Base-by-base conservation (phyloP, 92 coral and sea anemone species). In the Palythoa grandis region DNA sequence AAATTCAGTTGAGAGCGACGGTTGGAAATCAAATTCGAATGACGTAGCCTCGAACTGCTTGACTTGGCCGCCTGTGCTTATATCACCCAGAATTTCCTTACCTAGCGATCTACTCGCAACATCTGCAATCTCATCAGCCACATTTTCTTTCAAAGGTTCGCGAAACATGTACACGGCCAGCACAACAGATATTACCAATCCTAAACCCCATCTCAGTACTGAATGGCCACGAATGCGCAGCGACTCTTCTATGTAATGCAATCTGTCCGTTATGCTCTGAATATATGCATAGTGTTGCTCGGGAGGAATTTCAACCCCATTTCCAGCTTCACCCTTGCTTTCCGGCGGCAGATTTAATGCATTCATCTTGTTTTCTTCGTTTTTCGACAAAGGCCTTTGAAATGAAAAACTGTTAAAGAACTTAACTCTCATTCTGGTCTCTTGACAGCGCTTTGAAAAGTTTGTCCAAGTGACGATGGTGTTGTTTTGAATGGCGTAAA, bases 51-150 rank as follows among this genome's bases (percentile, higher is more conserved):
- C n/a, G n/a, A n/a, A n/a, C n/a, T n/a, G n/a, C n/a, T n/a, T n/a
- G n/a, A n/a, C n/a, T n/a, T n/a, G n/a, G n/a, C n/a, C n/a, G n/a
- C 1, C 5, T 58, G 65, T 58, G 0, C 4, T 17, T 1, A 2
- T 3, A 15, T 14, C 22, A 16, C 16, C 56, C 56, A 52, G 11
- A 60, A 16, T 60, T 60, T 60, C 2, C 48, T 82, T 95, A 97
- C 99, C 97, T 74, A 97, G 79, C 39, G 99, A 97, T 82, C 98
- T 91, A 24, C 97, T 91, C 2, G 99, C 99, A 37, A 97, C 99
- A 75, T 90, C 98, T 25, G 99, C 99, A 50, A 97, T 95, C 87
- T 97, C 99, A 75, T 97, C 99, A 3, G 98, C 99, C 52, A 97
- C 97, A 63, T 97, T 97, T 68, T 95, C 98, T 25, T 94, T 78